Conservation (phyloP, 2,888 invertebrate species). For the Galerucella nymphaeae region DNA sequence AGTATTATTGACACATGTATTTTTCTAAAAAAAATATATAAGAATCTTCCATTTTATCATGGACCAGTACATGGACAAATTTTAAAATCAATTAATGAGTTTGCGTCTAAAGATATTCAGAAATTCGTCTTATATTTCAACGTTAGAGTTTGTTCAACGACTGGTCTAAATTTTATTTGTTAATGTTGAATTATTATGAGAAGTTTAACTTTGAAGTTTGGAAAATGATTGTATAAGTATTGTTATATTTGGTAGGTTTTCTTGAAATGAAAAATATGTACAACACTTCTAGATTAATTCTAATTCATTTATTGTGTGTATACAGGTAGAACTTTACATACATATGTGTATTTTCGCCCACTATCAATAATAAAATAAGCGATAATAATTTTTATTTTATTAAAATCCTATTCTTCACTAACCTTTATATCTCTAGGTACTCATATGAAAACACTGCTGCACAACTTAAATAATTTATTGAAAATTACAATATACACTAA, state of each 20-base stretch:
- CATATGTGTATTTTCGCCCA: conserved; percentile 59
- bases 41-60: conserved; percentile 59
- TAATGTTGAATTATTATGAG: conserved; percentile 59
- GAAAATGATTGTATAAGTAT: conserved; percentile 58
- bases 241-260: conserved; percentile 60
- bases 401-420: not conserved
- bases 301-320: conserved; percentile 59
- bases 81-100: too few relatives aligned
- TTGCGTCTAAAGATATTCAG: too few relatives aligned
- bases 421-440: not conserved
- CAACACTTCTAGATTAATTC: conserved; percentile 59
- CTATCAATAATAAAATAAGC: conserved; percentile 56
- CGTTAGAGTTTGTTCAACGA: not conserved
- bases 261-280: conserved; percentile 60
- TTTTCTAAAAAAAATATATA: conserved; percentile 60
- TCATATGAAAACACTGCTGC: not conserved
- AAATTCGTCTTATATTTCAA: too few relatives aligned
- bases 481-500: conserved; percentile 21
- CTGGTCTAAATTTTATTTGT: conserved; percentile 51
- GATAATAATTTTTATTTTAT: conserved; percentile 35
- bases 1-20: conserved; percentile 62
- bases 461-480: conserved; percentile 19
- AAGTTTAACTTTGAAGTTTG: conserved; percentile 59
- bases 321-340: conserved; percentile 59
- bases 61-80: not conserved